phyloP scores from a whole-genome alignment of 2,888 invertebrate genomes.

The Clitarchus hookeri region DNA sequence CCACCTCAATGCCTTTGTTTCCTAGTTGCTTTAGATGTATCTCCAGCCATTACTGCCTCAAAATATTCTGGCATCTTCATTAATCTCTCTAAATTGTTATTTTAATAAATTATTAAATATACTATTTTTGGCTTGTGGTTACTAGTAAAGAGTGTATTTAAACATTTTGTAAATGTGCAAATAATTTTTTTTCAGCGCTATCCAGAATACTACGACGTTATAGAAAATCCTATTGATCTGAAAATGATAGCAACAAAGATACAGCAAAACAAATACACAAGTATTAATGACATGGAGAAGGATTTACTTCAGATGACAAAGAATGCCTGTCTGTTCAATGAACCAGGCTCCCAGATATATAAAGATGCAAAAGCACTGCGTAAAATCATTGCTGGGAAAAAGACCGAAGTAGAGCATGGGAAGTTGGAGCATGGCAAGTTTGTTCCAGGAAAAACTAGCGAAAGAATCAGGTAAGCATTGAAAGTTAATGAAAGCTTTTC shows the following conservation, averaged over 20 bases:
- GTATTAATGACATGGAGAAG: conserved; percentile 81
- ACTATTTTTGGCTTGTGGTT: no score
- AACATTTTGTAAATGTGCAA: not conserved
- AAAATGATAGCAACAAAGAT: conserved; percentile 91
- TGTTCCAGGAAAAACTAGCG: conserved; percentile 66
- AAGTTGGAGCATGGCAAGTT: conserved; percentile 55
- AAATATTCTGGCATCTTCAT: no score
- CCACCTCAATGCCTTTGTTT: no score
- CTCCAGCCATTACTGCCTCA: no score
- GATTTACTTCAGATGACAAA: conserved; percentile 89
- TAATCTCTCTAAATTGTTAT: no score
- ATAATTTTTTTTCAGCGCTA: conserved; percentile 64
- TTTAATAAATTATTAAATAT: no score
- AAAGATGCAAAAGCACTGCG: conserved; percentile 91
- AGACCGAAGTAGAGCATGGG: conserved; percentile 74
- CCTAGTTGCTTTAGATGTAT: no score
- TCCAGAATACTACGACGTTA: conserved; percentile 94
- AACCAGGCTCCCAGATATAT: conserved; percentile 94
- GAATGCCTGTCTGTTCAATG: conserved; percentile 95
- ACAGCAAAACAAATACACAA: conserved; percentile 79
- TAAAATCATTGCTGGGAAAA: conserved; percentile 73
- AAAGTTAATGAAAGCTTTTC: not conserved
- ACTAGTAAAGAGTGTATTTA: no score
- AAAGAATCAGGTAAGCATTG: conserved; percentile 63
- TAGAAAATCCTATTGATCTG: conserved; percentile 92